phyloP scores from a whole-genome alignment of 2,888 invertebrate genomes.

The Cylindroiulus punctatus region DNA sequence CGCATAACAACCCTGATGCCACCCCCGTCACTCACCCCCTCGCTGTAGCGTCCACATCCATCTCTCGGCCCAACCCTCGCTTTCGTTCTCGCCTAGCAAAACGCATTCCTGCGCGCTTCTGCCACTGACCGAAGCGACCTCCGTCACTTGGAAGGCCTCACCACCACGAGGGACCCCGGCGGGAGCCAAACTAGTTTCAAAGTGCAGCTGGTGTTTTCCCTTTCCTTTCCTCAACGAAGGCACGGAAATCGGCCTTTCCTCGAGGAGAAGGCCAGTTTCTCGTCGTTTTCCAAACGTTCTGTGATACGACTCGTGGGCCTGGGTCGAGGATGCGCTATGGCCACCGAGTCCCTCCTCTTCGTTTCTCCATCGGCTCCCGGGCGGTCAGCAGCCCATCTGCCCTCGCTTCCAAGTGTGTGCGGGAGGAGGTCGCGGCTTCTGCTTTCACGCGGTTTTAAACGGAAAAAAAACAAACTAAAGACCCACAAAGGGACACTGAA shows the following conservation, averaged over 20 bases:
- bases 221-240: constrained; percentile 6
- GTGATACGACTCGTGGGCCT: constrained; percentile 42
- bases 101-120: constrained; percentile 48
- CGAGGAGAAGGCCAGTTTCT: constrained; percentile 22
- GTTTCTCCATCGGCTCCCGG: not conserved
- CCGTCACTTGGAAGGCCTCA: not conserved
- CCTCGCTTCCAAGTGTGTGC: constrained; percentile 12
- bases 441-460: constrained; percentile 33
- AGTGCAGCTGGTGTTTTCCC: constrained; percentile 32
- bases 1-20: not conserved
- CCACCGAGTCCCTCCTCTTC: constrained; percentile 8
- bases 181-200: constrained; percentile 33
- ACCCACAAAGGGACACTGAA: constrained; percentile 6
- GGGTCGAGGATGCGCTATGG: not conserved
- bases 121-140: constrained; percentile 1
- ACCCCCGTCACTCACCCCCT: not conserved
- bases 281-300: constrained; percentile 42
- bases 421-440: constrained; percentile 1
- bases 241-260: constrained; percentile 34
- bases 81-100: constrained; percentile 47
- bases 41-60: not conserved
- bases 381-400: not conserved
- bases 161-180: not conserved
- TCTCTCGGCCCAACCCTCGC: not conserved
- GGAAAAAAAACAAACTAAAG: constrained; percentile 17